Conservation (phyloP, 1,140 invertebrate species). For the Euborellia annulipes region DNA sequence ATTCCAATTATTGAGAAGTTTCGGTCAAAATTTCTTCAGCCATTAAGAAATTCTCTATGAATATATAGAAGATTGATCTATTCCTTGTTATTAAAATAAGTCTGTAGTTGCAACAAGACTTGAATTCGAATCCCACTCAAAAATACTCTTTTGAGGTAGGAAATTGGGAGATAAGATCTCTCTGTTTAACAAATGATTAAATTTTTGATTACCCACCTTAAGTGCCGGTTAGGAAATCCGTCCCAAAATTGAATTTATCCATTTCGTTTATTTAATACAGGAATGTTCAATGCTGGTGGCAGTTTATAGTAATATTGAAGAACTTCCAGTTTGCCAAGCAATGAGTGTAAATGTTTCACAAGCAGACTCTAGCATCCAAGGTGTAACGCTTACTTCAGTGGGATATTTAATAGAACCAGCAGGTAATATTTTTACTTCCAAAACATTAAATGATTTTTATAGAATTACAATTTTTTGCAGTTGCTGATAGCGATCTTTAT, state of each 20-base stretch:
- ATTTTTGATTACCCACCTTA: neutral
- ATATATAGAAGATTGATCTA: too few species aligned
- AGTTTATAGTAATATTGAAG: constrained; percentile 76
- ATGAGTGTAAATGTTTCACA: constrained; percentile 45
- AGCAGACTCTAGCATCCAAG: constrained; percentile 42
- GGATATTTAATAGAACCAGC: constrained; percentile 53
- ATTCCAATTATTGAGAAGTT: too few species aligned
- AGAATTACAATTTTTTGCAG: constrained; percentile 12
- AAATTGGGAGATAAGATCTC: neutral
- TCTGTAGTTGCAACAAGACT: too few species aligned
- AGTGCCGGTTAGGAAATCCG: too few species aligned
- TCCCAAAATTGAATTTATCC: too few species aligned
- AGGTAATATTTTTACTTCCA: constrained; percentile 19
- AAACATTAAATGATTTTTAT: neutral
- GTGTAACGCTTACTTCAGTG: constrained; percentile 43
- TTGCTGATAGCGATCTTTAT: constrained; percentile 38
- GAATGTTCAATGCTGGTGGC: constrained; percentile 73
- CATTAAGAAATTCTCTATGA: too few species aligned
- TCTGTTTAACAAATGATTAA: neutral
- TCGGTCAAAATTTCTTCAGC: too few species aligned
- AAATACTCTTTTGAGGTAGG: too few species aligned
- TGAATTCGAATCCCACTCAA: too few species aligned
- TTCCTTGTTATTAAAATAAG: too few species aligned
- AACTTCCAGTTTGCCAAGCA: constrained; percentile 61
- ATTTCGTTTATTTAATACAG: constrained; percentile 30